Evolutionary conservation across 2,888 invertebrate species (phyloP).

Genomic region (Plutella xylostella): DNA sequence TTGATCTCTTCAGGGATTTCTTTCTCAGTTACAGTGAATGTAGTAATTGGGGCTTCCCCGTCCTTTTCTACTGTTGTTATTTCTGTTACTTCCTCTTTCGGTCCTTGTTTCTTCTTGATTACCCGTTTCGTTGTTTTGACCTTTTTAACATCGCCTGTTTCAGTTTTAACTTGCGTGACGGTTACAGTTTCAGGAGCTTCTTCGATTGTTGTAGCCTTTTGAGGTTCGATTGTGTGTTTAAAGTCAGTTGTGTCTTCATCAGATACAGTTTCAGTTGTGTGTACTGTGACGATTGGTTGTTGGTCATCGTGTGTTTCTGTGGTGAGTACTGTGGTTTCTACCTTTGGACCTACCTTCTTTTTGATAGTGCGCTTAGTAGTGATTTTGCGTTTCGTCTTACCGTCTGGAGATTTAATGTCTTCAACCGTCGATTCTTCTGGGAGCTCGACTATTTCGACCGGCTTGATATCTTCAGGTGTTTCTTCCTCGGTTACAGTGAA

Average conservation of each 20-base stretch:
- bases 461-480: background rate
- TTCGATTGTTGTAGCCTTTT: background rate
- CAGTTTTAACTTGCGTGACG: constrained; percentile 28
- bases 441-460: background rate
- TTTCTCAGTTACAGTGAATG: background rate
- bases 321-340: constrained; percentile 18
- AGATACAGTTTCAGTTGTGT: constrained; percentile 19
- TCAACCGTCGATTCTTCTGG: background rate
- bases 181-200: constrained; percentile 37
- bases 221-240: constrained; percentile 5
- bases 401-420: background rate
- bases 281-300: constrained; percentile 32
- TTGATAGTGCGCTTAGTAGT: constrained; percentile 34
- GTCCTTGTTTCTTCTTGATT: constrained; percentile 19
- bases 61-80: constrained; percentile 27
- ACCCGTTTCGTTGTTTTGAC: constrained; percentile 19
- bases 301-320: constrained; percentile 16
- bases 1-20: background rate
- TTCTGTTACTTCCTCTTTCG: constrained; percentile 23
- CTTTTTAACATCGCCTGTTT: constrained; percentile 23
- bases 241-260: constrained; percentile 19
- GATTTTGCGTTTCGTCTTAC: constrained; percentile 24
- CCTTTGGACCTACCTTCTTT: constrained; percentile 35
- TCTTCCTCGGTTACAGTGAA: background rate
- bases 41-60: background rate